Conservation (phyloP, 2,113 vertebrate genomes). For the Ia io region DNA sequence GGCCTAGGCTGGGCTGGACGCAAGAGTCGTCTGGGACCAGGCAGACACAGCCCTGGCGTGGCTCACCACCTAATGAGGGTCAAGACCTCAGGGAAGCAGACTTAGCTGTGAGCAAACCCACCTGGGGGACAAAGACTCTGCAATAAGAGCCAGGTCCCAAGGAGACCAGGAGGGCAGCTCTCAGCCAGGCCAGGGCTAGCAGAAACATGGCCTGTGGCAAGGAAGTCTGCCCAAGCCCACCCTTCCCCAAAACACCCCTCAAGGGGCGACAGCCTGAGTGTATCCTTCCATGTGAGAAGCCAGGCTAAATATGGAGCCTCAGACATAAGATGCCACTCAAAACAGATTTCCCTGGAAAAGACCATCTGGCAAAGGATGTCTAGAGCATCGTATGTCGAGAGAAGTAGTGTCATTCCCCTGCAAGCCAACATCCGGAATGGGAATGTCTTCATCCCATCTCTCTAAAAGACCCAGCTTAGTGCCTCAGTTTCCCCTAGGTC, state of each 20-base stretch:
- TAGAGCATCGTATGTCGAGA: constrained; percentile 44
- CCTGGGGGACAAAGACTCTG: not conserved
- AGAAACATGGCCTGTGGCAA: not conserved
- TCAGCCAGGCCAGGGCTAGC: not conserved
- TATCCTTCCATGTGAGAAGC: constrained; percentile 65
- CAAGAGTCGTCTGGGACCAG: not conserved
- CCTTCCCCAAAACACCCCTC: not conserved
- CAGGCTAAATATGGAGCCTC: constrained; percentile 74
- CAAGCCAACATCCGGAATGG: not conserved
- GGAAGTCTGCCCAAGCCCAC: constrained; percentile 4
- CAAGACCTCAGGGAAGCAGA: not conserved
- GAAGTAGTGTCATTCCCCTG: constrained; percentile 11
- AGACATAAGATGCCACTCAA: constrained; percentile 76
- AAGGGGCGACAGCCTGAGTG: constrained; percentile 62
- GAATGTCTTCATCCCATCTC: not conserved
- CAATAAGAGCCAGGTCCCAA: not conserved
- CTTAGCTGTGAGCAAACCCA: not conserved
- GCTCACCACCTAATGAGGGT: not conserved
- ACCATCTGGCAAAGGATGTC: constrained; percentile 75
- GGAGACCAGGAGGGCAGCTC: not conserved
- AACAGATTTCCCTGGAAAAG: constrained; percentile 80
- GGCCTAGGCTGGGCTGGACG: fast-evolving
- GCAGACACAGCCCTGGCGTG: not conserved
- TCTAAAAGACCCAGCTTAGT: not conserved
- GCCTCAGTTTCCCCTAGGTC: not conserved